Conservation (phyloP, 2,888 invertebrate genomes). For the Keiferia lycopersicella region DNA sequence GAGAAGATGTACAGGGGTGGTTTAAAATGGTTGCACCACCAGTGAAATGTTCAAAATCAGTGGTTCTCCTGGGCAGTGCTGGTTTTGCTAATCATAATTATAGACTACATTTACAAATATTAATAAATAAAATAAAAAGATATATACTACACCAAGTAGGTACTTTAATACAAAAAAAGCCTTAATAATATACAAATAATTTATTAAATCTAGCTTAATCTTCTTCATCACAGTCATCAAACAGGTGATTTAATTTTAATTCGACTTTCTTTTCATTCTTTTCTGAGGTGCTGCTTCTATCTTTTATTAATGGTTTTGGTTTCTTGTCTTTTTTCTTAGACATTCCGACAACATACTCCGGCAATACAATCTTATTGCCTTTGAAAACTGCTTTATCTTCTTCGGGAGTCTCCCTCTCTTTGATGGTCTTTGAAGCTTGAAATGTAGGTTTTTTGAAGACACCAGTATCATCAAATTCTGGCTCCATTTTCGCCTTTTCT, state of each 20-base stretch:
- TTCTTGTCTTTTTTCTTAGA: conserved; percentile 78
- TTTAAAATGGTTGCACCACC: no score
- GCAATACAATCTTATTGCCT: conserved; percentile 88
- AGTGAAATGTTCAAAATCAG: no score
- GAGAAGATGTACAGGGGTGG: no score
- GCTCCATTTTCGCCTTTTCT: conserved; percentile 47
- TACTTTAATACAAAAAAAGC: conserved; percentile 11
- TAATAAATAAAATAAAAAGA: background rate
- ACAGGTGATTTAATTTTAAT: conserved; percentile 73
- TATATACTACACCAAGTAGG: background rate
- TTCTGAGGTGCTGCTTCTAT: conserved; percentile 30
- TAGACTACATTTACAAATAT: no score
- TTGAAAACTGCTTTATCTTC: conserved; percentile 76
- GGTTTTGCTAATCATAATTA: no score
- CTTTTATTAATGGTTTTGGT: conserved; percentile 41
- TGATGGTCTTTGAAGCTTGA: conserved; percentile 58
- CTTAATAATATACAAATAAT: background rate
- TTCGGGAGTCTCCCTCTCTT: conserved; percentile 42
- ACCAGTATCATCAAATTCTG: conserved; percentile 50
- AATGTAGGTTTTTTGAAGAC: conserved; percentile 72
- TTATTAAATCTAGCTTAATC: conserved; percentile 3
- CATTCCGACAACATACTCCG: conserved; percentile 90
- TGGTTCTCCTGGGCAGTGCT: no score
- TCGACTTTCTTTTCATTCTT: conserved; percentile 50
- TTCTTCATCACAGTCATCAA: conserved; percentile 55